Evolutionary conservation across 2,113 vertebrate species (phyloP).

Genomic region (Hippocampus guttulatus): DNA sequence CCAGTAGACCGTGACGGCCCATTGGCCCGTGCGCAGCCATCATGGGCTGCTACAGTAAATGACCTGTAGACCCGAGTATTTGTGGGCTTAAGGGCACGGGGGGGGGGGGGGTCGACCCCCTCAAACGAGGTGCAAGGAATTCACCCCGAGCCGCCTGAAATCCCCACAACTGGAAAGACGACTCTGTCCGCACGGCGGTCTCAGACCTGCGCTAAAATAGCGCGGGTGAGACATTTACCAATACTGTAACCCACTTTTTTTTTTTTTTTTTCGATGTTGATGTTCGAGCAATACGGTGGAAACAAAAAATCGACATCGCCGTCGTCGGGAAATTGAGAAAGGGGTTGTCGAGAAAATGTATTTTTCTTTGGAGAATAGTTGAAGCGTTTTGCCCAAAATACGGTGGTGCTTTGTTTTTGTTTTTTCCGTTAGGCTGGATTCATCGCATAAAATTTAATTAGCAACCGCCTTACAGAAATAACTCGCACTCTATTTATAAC

Average conservation of each 20-base stretch:
- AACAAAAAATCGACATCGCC: too few species aligned
- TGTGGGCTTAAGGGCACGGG: conserved; percentile 52
- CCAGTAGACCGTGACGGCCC: conserved; percentile 32
- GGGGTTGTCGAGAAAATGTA: neutral
- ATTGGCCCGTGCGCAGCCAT: conserved; percentile 23
- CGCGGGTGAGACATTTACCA: conserved; percentile 45
- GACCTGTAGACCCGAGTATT: conserved; percentile 53
- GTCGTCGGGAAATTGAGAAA: too few species aligned
- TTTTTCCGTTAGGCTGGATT: conserved; percentile 12
- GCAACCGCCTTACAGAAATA: conserved; percentile 53
- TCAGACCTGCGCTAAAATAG: conserved; percentile 58
- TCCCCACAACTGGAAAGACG: conserved; percentile 63
- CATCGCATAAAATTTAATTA: conserved; percentile 54
- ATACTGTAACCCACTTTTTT: neutral
- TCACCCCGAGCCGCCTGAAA: conserved; percentile 39
- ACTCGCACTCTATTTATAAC: conserved; percentile 45
- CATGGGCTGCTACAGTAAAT: conserved; percentile 35
- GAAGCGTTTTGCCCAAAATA: neutral
- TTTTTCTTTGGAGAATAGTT: neutral
- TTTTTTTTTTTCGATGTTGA: too few species aligned
- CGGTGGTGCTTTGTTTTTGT: too few species aligned
- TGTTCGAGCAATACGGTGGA: too few species aligned
- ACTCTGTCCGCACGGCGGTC: conserved; percentile 54
- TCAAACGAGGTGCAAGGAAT: conserved; percentile 63
- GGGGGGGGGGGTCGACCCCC: conserved; percentile 53